Evolutionary conservation across 2,888 invertebrate species (phyloP).

Genomic region (Cenopis cana): DNA sequence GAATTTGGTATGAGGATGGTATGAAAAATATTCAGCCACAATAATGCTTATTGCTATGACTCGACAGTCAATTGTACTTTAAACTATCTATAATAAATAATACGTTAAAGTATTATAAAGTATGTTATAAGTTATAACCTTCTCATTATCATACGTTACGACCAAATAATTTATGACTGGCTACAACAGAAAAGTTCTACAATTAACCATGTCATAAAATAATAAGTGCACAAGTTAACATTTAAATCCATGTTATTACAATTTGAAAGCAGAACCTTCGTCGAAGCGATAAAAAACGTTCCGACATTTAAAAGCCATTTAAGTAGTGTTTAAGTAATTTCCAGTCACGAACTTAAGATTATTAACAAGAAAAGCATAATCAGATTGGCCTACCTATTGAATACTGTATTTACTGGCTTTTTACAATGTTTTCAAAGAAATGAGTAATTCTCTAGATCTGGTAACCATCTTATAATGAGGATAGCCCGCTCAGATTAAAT

Average conservation of each 20-base stretch:
- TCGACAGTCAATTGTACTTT: no score
- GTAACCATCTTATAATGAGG: neutral
- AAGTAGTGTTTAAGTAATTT: conserved; percentile 19
- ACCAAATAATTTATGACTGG: conserved; percentile 6
- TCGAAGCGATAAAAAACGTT: conserved; percentile 29
- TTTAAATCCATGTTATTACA: conserved; percentile 25
- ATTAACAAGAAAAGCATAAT: conserved; percentile 2
- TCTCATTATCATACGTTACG: conserved; percentile 5
- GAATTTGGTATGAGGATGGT: no score
- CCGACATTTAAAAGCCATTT: conserved; percentile 31
- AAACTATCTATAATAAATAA: no score
- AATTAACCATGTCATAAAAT: conserved; percentile 26
- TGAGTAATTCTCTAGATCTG: no score
- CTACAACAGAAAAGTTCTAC: conserved; percentile 1
- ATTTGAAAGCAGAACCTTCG: conserved; percentile 24
- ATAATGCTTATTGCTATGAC: no score
- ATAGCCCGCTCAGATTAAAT: neutral
- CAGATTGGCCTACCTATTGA: neutral
- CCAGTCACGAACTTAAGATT: conserved; percentile 22
- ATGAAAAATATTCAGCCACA: no score
- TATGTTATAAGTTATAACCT: neutral
- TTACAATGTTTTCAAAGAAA: no score
- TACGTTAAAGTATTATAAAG: no score
- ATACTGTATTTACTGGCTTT: neutral
- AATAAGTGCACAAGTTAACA: conserved; percentile 27